Evolutionary conservation across 37 sponge, comb jelly and placozoan genomes (phyloP), one percentile per base, ranked within the genome.

Genomic region (Hexactinellida sp.): DNA sequence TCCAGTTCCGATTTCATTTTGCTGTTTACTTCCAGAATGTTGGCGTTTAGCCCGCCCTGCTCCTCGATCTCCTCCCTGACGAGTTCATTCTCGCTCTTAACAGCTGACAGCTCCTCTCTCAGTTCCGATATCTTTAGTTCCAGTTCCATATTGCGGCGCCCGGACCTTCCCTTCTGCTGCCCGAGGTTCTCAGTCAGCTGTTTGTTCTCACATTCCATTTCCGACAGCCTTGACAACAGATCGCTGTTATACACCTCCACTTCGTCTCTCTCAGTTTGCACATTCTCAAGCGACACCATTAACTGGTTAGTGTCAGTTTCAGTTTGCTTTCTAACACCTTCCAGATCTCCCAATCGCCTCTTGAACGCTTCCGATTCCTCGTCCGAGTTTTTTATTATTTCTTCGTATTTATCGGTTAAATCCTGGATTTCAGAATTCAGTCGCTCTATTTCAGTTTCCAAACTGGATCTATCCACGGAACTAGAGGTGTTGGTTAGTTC

Each of bases 81-180:
- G 19, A 63, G 76, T 23, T 63, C 19, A 63, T 63, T 63, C 3
- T 63, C 76, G 5, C 13, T n/a, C 25, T 63, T 32, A 7, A 63
- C 76, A 63, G 34, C 34, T 32, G 76, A 63, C 34, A 63, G 76
- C 13, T 63, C 76, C 5, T 10, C 30, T 25, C 13, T 63, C 34
- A 63, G 30, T 25, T 63, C 76, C 3, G 76, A 63, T 25, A 63
- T 63, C 76, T 63, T 63, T 3, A 7, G 13, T 63, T 63, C 76
- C 76, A 63, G 13, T 63, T 63, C 76, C 76, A 63, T 63, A 63
- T 63, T 63, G 3, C 76, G 76, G 3, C 76, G 76, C 13, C 76
- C 76, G 76, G 76, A 63, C 5, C 30, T 23, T 3, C 76, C 76
- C 76, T 63, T 63, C 19, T 63, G 30, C 76, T 63, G 19, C 1